Evolutionary conservation across 1,140 invertebrate genomes (phyloP).

Genomic region (Papilio machaon): DNA sequence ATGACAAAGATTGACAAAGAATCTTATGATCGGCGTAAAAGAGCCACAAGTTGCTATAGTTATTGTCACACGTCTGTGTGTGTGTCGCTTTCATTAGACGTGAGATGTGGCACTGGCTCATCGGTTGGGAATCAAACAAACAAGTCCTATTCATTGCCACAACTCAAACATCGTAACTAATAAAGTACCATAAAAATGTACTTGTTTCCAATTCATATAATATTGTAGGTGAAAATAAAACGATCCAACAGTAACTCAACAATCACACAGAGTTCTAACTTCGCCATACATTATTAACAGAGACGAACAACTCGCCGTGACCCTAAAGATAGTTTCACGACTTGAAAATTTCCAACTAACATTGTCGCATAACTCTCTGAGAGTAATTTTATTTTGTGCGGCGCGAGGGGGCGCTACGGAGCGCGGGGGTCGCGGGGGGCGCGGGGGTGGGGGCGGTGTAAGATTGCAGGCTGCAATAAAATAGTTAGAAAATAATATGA

Average conservation of each 20-base stretch:
- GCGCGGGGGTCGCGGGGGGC: not conserved
- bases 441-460: constrained; percentile 38
- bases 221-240: constrained; percentile 1
- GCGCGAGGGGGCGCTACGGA: constrained; percentile 4
- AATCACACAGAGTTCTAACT: not conserved
- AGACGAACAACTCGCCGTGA: constrained; percentile 41
- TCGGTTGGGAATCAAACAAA: not conserved
- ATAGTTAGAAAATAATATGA: constrained; percentile 65
- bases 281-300: not conserved
- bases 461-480: constrained; percentile 61
- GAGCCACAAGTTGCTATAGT: not conserved
- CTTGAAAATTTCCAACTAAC: constrained; percentile 43
- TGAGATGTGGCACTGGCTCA: not conserved
- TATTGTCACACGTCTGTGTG: not conserved
- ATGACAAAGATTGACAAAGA: not conserved
- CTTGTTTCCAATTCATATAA: not conserved
- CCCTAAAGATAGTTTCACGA: constrained; percentile 42
- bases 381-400: constrained; percentile 43
- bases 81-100: not conserved
- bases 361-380: constrained; percentile 40
- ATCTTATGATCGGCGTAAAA: not conserved
- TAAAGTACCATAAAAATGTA: not conserved
- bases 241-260: not conserved
- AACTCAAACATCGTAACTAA: not conserved
- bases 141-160: not conserved